Conservation (phyloP, 2,113 vertebrate species). For the Phylloscopus trochiloides region DNA sequence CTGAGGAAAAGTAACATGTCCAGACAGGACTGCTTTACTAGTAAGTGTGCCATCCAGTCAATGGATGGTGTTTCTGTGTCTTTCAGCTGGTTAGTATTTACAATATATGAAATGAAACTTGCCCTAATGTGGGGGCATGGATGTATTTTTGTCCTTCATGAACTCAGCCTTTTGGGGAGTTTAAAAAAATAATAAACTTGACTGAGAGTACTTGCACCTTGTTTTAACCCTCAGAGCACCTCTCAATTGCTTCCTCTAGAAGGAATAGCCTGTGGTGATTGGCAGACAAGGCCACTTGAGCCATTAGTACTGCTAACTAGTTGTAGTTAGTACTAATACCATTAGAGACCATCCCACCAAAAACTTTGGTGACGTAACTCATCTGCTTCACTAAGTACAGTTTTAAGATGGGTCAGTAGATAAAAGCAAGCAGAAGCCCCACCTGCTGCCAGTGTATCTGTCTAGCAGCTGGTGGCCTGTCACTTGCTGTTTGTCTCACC, state of each 20-base stretch:
- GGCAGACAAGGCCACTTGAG: background rate
- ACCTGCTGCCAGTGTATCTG: background rate
- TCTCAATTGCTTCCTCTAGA: background rate
- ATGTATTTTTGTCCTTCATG: background rate
- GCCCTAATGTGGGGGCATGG: background rate
- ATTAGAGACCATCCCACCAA: background rate
- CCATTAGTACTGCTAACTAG: background rate
- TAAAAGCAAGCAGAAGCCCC: background rate
- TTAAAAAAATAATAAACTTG: background rate
- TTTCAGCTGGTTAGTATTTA: background rate
- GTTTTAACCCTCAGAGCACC: background rate
- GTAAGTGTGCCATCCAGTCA: background rate
- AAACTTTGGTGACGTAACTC: background rate
- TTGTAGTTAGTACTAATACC: background rate
- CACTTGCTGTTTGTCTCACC: background rate
- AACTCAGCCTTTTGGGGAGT: background rate
- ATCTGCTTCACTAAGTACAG: background rate
- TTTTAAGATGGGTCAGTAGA: background rate
- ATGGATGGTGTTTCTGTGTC: background rate
- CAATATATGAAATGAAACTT: background rate
- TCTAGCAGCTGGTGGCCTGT: background rate
- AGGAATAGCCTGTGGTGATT: background rate
- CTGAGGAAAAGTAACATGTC: background rate
- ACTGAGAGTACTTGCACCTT: background rate
- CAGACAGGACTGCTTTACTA: background rate